These are phyloP conservation scores for Turdus rufiventris DNA, from an alignment of 2,113 vertebrate species.

Conservation along the genomic window DNA sequence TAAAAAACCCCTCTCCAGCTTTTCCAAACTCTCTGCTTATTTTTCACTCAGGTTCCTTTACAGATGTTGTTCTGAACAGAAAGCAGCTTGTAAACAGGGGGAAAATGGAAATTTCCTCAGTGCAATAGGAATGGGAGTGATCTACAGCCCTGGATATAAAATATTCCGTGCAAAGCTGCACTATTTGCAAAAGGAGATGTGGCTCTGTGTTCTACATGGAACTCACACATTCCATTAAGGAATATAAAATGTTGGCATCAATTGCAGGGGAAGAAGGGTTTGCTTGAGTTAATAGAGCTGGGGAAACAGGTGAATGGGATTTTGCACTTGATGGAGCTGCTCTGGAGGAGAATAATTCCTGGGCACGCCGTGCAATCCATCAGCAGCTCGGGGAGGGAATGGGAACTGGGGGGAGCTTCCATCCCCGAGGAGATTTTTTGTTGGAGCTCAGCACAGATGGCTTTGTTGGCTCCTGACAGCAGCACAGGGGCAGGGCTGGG, in stretches of 20 bases:
- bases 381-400: accelerated
- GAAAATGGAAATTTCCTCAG: slow-evolving; percentile 8
- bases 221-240: neutral
- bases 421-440: accelerated
- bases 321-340: neutral
- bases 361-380: neutral
- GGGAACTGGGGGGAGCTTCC: neutral
- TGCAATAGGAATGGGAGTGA: neutral
- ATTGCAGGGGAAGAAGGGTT: neutral
- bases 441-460: neutral
- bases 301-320: neutral
- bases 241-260: neutral
- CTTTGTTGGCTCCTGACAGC: accelerated
- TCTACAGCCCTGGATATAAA: neutral
- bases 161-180: neutral
- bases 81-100: neutral
- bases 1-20: neutral
- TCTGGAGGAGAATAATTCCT: neutral
- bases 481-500: no score
- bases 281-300: neutral
- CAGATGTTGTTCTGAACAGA: neutral
- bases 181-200: neutral
- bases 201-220: neutral
- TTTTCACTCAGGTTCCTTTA: neutral
- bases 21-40: neutral